Base-by-base conservation (phyloP, 2,113 vertebrate genomes). In the Scolopax mira region DNA sequence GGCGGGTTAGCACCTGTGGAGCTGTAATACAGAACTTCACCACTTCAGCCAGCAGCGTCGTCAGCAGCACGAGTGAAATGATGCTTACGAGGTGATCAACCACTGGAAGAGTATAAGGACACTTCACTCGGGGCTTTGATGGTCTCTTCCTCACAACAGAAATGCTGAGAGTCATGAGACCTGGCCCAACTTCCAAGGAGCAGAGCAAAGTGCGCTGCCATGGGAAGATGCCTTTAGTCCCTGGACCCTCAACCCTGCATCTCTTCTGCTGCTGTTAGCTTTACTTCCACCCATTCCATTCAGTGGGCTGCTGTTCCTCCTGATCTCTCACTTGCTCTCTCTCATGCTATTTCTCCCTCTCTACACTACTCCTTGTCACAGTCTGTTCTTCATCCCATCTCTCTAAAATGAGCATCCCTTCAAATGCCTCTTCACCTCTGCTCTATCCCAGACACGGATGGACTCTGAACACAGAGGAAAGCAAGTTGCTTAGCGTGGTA, bases 21-120 rank as follows among this genome's bases (percentile, higher is more conserved):
- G 94, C 83, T 90, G 89, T 65, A 89, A 81, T 75, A 48, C 78
- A 75, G 73, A 70, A 72, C 77, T 86, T 65, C 57, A 54, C 72
- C 79, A 71, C 89, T 88, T 82, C 74, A 62, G 78, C 54, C 0
- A 0, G 58, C 91, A 87, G 91, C 3, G 3, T 31, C 70, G 33
- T 5, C 18, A 11, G 70, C 74, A 82, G 65, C 89, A n/a, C 2
- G 0, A 35, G 51, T 7, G 2, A 19, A 69, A 57, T 3, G 0
- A 39, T 2, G 13, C 83, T 41, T 31, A 31, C 0, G 1, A 49
- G 54, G 52, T n/a, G 15, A 90, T 39, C 52, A 15, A 4, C 72
- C 75, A 44, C 48, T 35, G 62, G 7, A 55, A 74, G 48, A 37
- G 39, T 5, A 31, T 3, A 57, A 84, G 61, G 61, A 48, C 17